Conservation (phyloP, 2,113 vertebrate species). For the Naja naja region DNA sequence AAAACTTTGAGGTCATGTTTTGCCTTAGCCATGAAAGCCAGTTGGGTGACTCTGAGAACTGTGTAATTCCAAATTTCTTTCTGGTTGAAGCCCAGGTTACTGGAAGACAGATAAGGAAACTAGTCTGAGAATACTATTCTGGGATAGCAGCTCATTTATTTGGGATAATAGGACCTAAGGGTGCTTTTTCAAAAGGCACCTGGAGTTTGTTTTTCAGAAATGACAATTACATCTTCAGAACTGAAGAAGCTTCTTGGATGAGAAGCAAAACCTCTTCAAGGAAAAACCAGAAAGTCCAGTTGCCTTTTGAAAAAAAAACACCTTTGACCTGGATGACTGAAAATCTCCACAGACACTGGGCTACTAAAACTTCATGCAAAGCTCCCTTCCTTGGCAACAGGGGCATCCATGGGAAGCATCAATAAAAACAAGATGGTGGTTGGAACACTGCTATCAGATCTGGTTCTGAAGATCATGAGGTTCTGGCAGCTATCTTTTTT, state of each 20-base stretch:
- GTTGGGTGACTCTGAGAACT: not conserved
- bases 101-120: not conserved
- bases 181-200: not conserved
- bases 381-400: not conserved
- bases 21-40: not conserved
- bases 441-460: not conserved
- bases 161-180: not conserved
- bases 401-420: not conserved
- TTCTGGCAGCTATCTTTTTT: not conserved
- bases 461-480: not conserved
- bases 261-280: not conserved
- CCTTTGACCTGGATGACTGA: not conserved
- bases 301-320: too few species aligned
- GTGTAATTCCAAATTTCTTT: not conserved
- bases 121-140: not conserved
- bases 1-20: not conserved
- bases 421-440: not conserved
- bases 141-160: not conserved
- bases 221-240: too few species aligned
- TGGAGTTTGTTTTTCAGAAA: not conserved
- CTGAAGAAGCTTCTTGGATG: not conserved
- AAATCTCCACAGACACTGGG: not conserved
- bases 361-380: not conserved
- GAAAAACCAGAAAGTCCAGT: not conserved
- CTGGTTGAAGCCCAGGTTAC: not conserved